phyloP scores from a whole-genome alignment of 2,888 invertebrate genomes.

The Philopedon plagiatum region DNA sequence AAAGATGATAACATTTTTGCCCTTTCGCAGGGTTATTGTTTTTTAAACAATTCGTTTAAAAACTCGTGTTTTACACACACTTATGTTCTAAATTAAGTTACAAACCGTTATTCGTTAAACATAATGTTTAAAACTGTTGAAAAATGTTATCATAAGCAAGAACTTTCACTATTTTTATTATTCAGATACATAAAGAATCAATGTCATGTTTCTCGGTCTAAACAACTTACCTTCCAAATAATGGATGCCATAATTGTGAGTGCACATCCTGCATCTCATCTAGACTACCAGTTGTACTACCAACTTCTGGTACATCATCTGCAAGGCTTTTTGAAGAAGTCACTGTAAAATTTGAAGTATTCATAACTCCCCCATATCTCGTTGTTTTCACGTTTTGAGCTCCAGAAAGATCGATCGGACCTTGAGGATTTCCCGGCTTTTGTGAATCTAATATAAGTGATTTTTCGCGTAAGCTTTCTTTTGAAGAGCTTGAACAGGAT shows the following conservation, averaged over 20 bases:
- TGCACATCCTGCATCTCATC: constrained; percentile 75
- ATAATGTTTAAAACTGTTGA: too few relatives aligned
- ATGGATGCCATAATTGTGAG: constrained; percentile 86
- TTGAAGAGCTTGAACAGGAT: neutral
- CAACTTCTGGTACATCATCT: constrained; percentile 76
- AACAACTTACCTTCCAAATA: constrained; percentile 85
- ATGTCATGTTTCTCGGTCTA: too few relatives aligned
- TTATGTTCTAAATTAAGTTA: too few relatives aligned
- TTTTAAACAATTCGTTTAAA: too few relatives aligned
- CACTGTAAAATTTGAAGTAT: constrained; percentile 24
- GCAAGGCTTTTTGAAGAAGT: constrained; percentile 57
- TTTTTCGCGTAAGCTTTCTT: constrained; percentile 21
- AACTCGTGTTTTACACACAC: too few relatives aligned
- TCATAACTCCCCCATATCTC: constrained; percentile 59
- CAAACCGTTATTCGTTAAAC: too few relatives aligned
- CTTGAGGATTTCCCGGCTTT: constrained; percentile 49
- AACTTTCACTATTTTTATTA: too few relatives aligned
- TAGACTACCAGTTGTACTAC: constrained; percentile 76
- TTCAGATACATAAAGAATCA: too few relatives aligned
- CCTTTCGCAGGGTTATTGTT: too few relatives aligned
- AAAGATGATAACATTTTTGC: too few relatives aligned
- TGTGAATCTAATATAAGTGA: constrained; percentile 9
- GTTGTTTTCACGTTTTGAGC: constrained; percentile 63
- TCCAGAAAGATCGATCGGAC: constrained; percentile 68
- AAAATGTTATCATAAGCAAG: too few relatives aligned